A percentile compares a stretch with the other conserved stretches of the same genome.
Evolutionary conservation across 2,113 vertebrate species (phyloP).

Genomic region (Balaeniceps rex): DNA sequence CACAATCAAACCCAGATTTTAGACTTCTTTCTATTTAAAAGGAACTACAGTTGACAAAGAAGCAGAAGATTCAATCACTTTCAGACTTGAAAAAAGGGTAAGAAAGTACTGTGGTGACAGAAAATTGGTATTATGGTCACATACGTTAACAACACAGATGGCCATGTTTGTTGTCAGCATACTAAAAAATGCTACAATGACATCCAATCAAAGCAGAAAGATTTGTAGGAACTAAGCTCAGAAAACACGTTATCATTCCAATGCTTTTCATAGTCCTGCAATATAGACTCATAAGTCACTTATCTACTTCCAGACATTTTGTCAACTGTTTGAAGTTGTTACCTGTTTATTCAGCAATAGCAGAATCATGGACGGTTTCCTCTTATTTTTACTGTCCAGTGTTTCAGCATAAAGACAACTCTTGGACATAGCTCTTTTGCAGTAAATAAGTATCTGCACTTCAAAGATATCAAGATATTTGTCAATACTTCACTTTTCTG

Average conservation of each 20-base stretch:
- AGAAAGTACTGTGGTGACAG: not conserved
- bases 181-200: not conserved
- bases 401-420: not conserved
- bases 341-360: not conserved
- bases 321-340: not conserved
- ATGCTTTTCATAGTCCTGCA: not conserved
- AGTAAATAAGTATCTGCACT: not conserved
- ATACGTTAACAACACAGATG: not conserved
- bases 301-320: not conserved
- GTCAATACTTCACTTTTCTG: not conserved
- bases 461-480: not conserved
- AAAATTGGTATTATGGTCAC: not conserved
- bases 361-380: not conserved
- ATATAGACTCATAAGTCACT: not conserved
- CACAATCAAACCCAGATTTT: not conserved
- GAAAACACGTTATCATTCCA: not conserved
- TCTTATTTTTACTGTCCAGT: not conserved
- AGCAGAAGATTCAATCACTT: not conserved
- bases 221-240: not conserved
- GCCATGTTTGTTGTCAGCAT: not conserved
- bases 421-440: not conserved
- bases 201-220: not conserved
- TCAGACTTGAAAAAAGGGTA: not conserved
- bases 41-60: not conserved
- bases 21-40: not conserved